These are phyloP conservation scores for Arbacia lixula DNA, from an alignment of 53 echinoderm and acorn worm species.

Conservation along the genomic window DNA sequence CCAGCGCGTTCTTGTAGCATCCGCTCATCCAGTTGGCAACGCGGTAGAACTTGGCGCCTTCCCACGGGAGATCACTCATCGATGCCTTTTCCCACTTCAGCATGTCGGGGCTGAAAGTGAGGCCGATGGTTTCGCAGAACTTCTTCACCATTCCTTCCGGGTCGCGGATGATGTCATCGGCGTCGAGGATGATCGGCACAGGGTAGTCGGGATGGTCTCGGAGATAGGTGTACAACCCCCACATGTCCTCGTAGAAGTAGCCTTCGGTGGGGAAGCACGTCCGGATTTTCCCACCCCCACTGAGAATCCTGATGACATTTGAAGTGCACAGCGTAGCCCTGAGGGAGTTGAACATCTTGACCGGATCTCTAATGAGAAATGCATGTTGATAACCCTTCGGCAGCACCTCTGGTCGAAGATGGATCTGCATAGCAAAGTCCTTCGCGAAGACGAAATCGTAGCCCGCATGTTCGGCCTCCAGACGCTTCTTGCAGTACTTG, in stretches of 20 bases:
- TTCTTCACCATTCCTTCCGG: slow-evolving; percentile 70
- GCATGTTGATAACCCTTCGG: slow-evolving; percentile 74
- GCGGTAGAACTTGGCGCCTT: slow-evolving; percentile 60
- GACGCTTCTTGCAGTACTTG: slow-evolving; percentile 20
- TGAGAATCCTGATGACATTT: not conserved
- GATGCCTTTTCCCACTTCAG: slow-evolving; percentile 74
- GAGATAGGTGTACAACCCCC: slow-evolving; percentile 46
- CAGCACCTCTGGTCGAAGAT: slow-evolving; percentile 55
- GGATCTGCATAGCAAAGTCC: slow-evolving; percentile 64
- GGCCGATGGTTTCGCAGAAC: slow-evolving; percentile 69
- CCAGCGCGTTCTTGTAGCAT: slow-evolving; percentile 71
- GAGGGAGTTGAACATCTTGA: slow-evolving; percentile 71
- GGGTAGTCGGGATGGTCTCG: slow-evolving; percentile 19
- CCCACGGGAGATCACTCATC: slow-evolving; percentile 66
- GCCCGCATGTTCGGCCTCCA: not conserved
- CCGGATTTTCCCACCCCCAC: slow-evolving; percentile 50
- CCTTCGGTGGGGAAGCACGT: slow-evolving; percentile 68
- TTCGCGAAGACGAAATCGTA: slow-evolving; percentile 67
- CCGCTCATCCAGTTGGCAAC: slow-evolving; percentile 62
- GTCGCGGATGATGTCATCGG: slow-evolving; percentile 71
- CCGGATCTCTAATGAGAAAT: slow-evolving; percentile 71
- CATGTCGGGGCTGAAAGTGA: slow-evolving; percentile 68
- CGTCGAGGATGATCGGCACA: slow-evolving; percentile 74
- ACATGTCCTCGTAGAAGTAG: slow-evolving; percentile 72
- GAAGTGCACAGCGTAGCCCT: slow-evolving; percentile 26